A percentile compares a stretch with the other conserved stretches of the same genome.
Conservation (phyloP, 2,888 invertebrate species). For the Octonoba sinensis region DNA sequence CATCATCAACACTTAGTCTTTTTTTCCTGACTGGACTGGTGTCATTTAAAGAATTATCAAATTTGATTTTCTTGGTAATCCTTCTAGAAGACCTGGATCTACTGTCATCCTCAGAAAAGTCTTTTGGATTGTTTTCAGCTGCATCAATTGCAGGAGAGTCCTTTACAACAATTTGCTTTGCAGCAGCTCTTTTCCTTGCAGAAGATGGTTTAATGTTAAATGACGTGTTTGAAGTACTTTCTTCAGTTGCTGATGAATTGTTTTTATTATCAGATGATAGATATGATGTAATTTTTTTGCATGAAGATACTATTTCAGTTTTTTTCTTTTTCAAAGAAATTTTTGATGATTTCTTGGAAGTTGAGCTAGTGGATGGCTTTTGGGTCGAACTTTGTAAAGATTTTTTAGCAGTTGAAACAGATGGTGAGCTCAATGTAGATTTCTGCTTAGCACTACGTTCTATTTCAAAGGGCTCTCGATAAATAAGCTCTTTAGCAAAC, state of each 20-base stretch:
- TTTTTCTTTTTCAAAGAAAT: no score
- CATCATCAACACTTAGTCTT: background rate
- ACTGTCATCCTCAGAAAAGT: background rate
- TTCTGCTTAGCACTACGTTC: conserved; percentile 46
- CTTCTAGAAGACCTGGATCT: conserved; percentile 12
- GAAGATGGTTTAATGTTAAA: background rate
- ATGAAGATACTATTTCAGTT: no score
- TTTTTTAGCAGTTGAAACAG: background rate
- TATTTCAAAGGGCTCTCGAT: conserved; percentile 51
- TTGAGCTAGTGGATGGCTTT: background rate
- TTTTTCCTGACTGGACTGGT: background rate
- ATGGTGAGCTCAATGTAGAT: background rate
- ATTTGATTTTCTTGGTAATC: conserved; percentile 27
- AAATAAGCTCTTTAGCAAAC: conserved; percentile 45
- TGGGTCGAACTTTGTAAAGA: background rate
- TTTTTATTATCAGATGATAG: background rate
- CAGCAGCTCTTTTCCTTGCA: background rate
- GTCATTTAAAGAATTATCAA: conserved; percentile 24
- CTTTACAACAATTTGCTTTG: no score
- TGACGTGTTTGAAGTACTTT: background rate
- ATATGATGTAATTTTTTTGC: no score
- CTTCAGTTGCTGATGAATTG: background rate
- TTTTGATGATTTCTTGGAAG: no score
- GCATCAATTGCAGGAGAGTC: background rate
- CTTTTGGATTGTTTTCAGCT: background rate